Evolutionary conservation across 2,888 invertebrate genomes (phyloP), one percentile per base, ranked within the genome.

Genomic region (Nomada fabriciana): DNA sequence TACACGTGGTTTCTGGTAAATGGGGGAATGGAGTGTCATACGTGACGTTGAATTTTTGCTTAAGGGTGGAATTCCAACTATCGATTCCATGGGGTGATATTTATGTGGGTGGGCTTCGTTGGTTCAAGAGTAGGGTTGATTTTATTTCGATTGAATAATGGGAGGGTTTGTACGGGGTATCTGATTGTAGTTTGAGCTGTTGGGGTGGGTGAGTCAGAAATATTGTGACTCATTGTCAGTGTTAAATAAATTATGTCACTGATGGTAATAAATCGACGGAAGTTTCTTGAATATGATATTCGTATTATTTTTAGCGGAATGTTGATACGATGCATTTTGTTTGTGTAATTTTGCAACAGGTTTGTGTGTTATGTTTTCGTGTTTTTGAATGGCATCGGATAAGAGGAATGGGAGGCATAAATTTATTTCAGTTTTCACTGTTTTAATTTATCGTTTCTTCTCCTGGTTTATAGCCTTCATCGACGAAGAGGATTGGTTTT

Each of bases 401-500:
- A 36, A 43, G 29, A 25, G 15, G 11, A 25, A 50, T 15, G 13
- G 36, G 11, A 36, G 18, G 53, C n/a, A 42, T 63, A 10, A 65
- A 60, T 72, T 65, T 60, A n/a, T 43, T 53, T 42, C 61, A 71
- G 23, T 52, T 42, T 61, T 20, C 43, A 67, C 43, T 47, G n/a
- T 47, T 72, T 73, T 52, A 55, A 23, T 57, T 55, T 63, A 57
- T 43, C 63, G 10, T 52, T 68, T 68, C 47, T 55, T 50, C 36
- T 42, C 61, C 57, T 25, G 7, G 53, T 68, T 55, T 68, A 57
- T 57, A 74, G 74, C 60, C 13, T 52, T 53, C 29, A 15, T 72
- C 65, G 29, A 10, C 25, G 60, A 67, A 80, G 52, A 70, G 50
- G 68, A 74, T 57, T 52, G n/a, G 25, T 67, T 53, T 53, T 10